Percentiles rank a stretch among this genome's conserved stretches.
phyloP scores from a whole-genome alignment of 2,113 vertebrate genomes.

The Condylura cristata region DNA sequence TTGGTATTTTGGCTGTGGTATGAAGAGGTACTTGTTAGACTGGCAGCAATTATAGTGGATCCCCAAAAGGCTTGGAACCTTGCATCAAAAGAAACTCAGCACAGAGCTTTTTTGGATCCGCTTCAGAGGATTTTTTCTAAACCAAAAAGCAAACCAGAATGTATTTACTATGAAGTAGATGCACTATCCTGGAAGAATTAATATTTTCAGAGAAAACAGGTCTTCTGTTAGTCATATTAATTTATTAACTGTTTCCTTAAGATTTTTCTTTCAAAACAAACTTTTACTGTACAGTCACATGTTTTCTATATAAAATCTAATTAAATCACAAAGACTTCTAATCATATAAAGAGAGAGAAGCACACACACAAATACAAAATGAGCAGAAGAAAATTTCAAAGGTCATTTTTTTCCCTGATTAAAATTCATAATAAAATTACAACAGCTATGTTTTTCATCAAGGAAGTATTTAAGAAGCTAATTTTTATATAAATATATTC shows the following conservation, averaged over 20 bases:
- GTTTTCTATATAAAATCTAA: conserved; percentile 80
- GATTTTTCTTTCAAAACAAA: conserved; percentile 76
- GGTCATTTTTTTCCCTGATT: conserved; percentile 80
- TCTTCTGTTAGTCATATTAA: conserved; percentile 74
- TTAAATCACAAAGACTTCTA: conserved; percentile 81
- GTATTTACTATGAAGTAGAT: conserved; percentile 65
- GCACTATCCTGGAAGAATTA: conserved; percentile 48
- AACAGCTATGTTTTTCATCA: conserved; percentile 83
- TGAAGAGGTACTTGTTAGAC: conserved; percentile 59
- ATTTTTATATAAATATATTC: conserved; percentile 88
- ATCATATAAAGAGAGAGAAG: conserved; percentile 71
- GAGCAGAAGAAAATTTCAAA: conserved; percentile 78
- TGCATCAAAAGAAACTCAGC: conserved; percentile 54
- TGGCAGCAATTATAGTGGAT: conserved; percentile 57
- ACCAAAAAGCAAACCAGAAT: conserved; percentile 64
- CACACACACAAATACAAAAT: conserved; percentile 62
- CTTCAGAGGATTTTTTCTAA: conserved; percentile 70
- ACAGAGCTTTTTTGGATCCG: conserved; percentile 46
- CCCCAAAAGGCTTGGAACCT: conserved; percentile 57
- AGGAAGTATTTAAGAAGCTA: conserved; percentile 83
- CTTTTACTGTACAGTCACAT: conserved; percentile 72
- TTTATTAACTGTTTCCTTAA: conserved; percentile 75
- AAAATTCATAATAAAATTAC: conserved; percentile 84
- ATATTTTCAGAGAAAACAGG: conserved; percentile 73
- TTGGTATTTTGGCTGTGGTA: conserved; percentile 12